A percentile compares a stretch with the other conserved stretches of the same genome.
These are phyloP conservation scores for Cyanocitta stelleri DNA, from an alignment of 2,113 vertebrate genomes.

Conservation along the genomic window DNA sequence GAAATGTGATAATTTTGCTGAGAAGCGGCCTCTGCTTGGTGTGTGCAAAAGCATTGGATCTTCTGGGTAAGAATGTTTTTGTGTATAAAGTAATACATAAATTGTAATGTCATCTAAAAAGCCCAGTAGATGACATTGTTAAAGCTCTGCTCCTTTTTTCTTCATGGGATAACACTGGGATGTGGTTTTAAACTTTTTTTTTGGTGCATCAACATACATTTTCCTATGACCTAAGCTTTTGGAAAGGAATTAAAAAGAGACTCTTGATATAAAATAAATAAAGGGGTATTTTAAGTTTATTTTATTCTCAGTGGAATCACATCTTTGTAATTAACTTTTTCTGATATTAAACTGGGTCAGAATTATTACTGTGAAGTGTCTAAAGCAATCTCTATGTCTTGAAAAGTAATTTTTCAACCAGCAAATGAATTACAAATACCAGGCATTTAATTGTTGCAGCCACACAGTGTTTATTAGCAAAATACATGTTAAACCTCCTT, in stretches of 20 bases:
- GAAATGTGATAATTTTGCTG: conserved; percentile 88
- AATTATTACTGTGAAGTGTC: background rate
- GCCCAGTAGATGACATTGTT: background rate
- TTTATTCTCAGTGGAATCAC: background rate
- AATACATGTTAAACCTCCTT: background rate
- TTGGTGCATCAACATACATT: background rate
- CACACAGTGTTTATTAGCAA: background rate
- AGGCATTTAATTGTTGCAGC: background rate
- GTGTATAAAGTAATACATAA: background rate
- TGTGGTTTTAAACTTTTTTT: background rate
- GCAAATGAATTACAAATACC: background rate
- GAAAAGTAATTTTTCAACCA: background rate
- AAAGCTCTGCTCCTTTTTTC: background rate
- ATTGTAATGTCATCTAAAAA: background rate
- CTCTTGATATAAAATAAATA: background rate
- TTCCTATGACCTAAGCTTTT: background rate
- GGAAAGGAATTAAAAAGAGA: background rate
- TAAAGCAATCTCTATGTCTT: background rate
- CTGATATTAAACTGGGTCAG: background rate
- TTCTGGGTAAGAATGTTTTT: conserved; percentile 84
- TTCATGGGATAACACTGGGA: background rate
- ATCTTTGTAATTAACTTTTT: background rate
- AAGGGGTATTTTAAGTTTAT: background rate
- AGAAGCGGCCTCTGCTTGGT: conserved; percentile 92
- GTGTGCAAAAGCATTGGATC: conserved; percentile 96